Evolutionary conservation across 2,797 vertebrate genomes (phyloP).

Genomic region (Cetoscarus ocellatus): DNA sequence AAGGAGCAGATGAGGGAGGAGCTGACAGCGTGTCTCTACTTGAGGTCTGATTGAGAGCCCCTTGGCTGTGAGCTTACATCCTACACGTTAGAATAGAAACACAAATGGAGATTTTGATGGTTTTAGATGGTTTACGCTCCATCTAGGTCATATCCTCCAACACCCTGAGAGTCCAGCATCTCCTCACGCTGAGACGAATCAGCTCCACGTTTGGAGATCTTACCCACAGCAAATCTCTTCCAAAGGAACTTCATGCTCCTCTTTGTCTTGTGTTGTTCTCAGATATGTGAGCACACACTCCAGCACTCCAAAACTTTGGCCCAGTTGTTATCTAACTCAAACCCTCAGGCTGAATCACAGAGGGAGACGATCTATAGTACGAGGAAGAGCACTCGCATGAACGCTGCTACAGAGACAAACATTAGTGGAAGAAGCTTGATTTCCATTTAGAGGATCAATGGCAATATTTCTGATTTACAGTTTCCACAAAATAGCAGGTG

Average conservation of each 20-base stretch:
- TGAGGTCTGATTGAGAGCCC: no score
- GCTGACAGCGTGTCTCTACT: no score
- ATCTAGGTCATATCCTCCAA: constrained; percentile 4
- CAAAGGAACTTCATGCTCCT: constrained; percentile 22
- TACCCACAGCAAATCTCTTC: constrained; percentile 9
- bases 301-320: constrained; percentile 48
- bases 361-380: constrained; percentile 31
- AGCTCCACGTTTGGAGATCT: constrained; percentile 36
- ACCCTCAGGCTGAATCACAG: constrained; percentile 56
- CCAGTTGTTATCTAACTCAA: constrained; percentile 68
- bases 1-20: no score
- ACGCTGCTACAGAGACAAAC: constrained; percentile 5
- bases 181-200: constrained; percentile 24
- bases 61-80: no score
- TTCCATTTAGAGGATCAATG: background rate
- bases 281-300: constrained; percentile 33
- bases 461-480: constrained; percentile 24
- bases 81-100: background rate
- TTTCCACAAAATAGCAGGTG: constrained; percentile 23
- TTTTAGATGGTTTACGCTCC: constrained; percentile 8
- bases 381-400: constrained; percentile 33
- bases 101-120: constrained; percentile 9
- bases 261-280: constrained; percentile 38
- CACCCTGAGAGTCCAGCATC: constrained; percentile 2
- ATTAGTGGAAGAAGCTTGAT: background rate